Evolutionary conservation across 2,888 invertebrate genomes (phyloP).

Genomic region (Plusia festucae): DNA sequence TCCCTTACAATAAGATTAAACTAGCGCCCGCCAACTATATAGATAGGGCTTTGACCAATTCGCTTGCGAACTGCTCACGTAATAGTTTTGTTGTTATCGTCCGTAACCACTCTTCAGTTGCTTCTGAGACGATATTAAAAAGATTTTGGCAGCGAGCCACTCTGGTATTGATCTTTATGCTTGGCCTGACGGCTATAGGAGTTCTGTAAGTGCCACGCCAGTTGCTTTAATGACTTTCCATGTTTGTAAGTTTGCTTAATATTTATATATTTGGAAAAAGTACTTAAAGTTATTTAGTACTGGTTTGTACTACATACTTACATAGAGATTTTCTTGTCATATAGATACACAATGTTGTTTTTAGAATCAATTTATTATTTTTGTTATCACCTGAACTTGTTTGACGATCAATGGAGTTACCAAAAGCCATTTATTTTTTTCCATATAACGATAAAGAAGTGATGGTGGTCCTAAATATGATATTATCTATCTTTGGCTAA

Average conservation of each 20-base stretch:
- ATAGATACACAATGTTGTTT: conserved; percentile 17
- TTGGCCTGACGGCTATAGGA: conserved; percentile 86
- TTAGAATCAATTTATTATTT: conserved; percentile 9
- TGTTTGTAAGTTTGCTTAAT: conserved; percentile 83
- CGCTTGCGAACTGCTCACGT: conserved; percentile 80
- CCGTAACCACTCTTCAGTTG: conserved; percentile 84
- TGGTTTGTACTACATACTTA: conserved; percentile 61
- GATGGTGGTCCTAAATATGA: conserved; percentile 71
- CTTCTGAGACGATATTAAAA: conserved; percentile 87
- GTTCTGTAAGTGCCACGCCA: conserved; percentile 83
- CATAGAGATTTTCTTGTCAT: conserved; percentile 16
- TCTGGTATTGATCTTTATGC: conserved; percentile 88
- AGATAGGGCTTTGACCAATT: conserved; percentile 78
- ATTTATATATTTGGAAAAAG: conserved; percentile 76
- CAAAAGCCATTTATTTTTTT: conserved; percentile 63
- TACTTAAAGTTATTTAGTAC: conserved; percentile 73
- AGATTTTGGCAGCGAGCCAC: conserved; percentile 88
- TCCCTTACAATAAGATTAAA: conserved; percentile 85
- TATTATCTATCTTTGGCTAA: conserved; percentile 73
- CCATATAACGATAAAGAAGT: conserved; percentile 62
- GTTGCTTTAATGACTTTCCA: conserved; percentile 88
- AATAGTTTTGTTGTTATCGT: conserved; percentile 88
- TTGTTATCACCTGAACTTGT: conserved; percentile 23
- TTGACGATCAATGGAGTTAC: conserved; percentile 39
- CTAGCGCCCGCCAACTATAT: conserved; percentile 73